These are phyloP conservation scores for Neuroscelio doddi DNA, from an alignment of 2,888 invertebrate genomes.

Conservation along the genomic window DNA sequence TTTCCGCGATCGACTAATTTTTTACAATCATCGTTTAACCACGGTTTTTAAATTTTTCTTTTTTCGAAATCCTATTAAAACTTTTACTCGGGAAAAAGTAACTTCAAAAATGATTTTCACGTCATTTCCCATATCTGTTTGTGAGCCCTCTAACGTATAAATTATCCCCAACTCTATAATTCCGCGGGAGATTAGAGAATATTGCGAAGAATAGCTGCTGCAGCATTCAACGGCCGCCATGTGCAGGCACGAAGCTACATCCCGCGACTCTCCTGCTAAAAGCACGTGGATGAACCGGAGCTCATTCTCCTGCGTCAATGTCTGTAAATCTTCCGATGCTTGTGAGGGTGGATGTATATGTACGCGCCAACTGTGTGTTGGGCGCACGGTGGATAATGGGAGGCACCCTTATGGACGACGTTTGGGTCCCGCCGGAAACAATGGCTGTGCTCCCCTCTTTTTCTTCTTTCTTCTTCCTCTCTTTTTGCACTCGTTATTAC, in stretches of 20 bases:
- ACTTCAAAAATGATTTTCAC: constrained; percentile 47
- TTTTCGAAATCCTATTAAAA: neutral
- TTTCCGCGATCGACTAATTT: too few relatives aligned
- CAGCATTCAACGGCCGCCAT: constrained; percentile 48
- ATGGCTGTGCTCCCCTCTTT: constrained; percentile 56
- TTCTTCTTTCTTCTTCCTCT: constrained; percentile 37
- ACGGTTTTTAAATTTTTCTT: neutral
- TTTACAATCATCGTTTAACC: too few relatives aligned
- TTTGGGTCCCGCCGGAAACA: constrained; percentile 68
- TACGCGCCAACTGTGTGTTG: constrained; percentile 20
- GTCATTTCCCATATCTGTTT: constrained; percentile 47
- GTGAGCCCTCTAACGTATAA: constrained; percentile 30
- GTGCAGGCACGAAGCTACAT: constrained; percentile 40
- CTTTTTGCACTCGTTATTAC: too few relatives aligned
- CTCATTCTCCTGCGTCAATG: constrained; percentile 16
- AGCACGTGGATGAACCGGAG: constrained; percentile 31
- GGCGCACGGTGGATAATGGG: constrained; percentile 61
- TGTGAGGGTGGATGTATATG: constrained; percentile 27
- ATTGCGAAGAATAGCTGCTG: constrained; percentile 56
- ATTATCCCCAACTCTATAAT: constrained; percentile 55
- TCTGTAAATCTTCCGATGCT: constrained; percentile 32
- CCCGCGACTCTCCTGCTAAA: constrained; percentile 44
- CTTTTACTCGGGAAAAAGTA: constrained; percentile 25
- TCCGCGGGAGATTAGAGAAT: constrained; percentile 61
- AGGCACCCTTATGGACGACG: constrained; percentile 67